Base-by-base conservation (phyloP, 1,140 invertebrate genomes). In the Drosophila truncata region DNA sequence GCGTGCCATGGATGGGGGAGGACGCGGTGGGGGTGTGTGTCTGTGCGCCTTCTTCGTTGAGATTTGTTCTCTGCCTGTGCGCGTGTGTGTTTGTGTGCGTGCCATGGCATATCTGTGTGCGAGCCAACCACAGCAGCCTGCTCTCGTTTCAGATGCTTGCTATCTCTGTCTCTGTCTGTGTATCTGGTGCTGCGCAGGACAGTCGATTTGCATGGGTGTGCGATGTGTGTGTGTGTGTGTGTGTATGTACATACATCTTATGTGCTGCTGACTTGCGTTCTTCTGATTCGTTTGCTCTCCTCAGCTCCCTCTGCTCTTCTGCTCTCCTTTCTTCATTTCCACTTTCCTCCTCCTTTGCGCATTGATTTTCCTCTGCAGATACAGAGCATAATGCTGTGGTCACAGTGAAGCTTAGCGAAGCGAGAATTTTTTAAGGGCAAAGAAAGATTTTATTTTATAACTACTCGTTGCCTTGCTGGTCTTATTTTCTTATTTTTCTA, bases 121-220 rank as follows among this genome's bases (percentile, higher is more conserved):
- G 76, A 78, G 31, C 84, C 85, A 88, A 88, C 84, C 84, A 88
- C 80, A 90, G 80, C 84, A 88, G 84, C 85, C 85, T 77, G 75
- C 73, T 70, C 75, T 77, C 64, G 27, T 44, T 63, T 77, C 71
- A 77, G 83, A 86, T 87, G 75, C 73, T 76, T 70, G 83, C 83
- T 87, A 83, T 87, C 84, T 87, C 84, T 88, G 76, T 87, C 83
- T 84, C 41, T 57, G 49, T 75, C 67, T 75, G 77, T 90, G 66
- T 54, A 66, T 73, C 83, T 90, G 84, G 84, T 88, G 84, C 84
- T 88, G 84, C 84, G 84, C 84, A 88, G 84, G 84, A 88, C 84
- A 75, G 84, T 78, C 69, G 63, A 61, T 70, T 73, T 76, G 65
- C 64, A 46, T 50, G 23, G 44, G 41, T 58, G 42, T 37, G 41